Conservation (phyloP, 2,113 vertebrate species). For the Ammospiza nelsoni region DNA sequence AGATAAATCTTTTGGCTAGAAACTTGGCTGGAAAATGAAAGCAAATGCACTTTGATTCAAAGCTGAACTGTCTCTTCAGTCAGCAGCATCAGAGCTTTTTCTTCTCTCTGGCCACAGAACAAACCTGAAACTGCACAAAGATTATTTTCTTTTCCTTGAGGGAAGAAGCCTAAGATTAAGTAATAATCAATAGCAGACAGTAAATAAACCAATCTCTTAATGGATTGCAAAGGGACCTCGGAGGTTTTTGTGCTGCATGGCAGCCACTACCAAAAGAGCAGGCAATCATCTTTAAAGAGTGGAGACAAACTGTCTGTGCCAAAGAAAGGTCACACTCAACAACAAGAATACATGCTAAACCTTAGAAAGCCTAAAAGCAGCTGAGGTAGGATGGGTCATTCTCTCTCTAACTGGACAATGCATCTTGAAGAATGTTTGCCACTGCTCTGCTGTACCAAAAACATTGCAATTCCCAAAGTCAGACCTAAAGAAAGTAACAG, state of each 20-base stretch:
- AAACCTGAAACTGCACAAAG: not conserved
- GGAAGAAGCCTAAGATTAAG: slow-evolving; percentile 20
- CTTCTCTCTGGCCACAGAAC: not conserved
- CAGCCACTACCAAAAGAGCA: not conserved
- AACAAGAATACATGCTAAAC: not conserved
- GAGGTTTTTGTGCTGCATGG: not conserved
- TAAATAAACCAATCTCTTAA: slow-evolving; percentile 35
- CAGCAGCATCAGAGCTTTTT: not conserved
- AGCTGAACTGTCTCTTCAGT: not conserved
- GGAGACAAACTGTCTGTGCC: not conserved
- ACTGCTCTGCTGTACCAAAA: not conserved
- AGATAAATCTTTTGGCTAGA: not conserved
- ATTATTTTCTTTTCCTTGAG: slow-evolving; percentile 4
- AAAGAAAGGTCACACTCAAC: not conserved
- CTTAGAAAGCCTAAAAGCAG: not conserved
- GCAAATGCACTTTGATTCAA: not conserved
- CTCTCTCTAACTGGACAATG: not conserved
- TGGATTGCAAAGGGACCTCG: not conserved
- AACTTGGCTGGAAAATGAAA: not conserved
- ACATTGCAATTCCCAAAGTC: not conserved
- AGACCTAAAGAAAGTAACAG: not conserved
- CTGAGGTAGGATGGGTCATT: not conserved
- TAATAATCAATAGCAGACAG: slow-evolving; percentile 42
- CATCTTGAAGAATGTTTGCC: not conserved
- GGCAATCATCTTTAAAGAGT: not conserved